These are phyloP conservation scores for Atrichornis clamosus DNA, from an alignment of 2,113 vertebrate genomes.

Conservation along the genomic window DNA sequence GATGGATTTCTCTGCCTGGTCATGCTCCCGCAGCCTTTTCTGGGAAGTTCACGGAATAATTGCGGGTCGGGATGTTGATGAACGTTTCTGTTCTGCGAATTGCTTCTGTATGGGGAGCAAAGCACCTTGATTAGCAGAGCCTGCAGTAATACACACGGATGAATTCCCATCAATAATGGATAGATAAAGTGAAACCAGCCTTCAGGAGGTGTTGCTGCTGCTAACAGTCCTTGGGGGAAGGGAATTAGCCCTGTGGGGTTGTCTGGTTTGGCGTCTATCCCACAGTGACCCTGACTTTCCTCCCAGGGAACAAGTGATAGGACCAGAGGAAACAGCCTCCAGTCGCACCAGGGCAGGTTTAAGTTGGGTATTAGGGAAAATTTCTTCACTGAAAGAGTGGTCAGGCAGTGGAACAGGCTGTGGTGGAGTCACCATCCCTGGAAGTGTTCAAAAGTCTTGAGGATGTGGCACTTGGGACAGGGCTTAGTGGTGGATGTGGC, in stretches of 20 bases:
- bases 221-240: not conserved
- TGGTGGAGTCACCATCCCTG: not conserved
- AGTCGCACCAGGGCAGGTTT: not conserved
- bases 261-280: not conserved
- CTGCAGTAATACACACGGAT: accelerated
- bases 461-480: not conserved
- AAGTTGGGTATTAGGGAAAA: not conserved
- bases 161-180: accelerated
- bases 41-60: not conserved
- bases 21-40: not conserved
- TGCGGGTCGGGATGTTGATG: not conserved
- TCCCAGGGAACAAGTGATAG: not conserved
- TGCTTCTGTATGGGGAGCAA: not conserved
- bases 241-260: accelerated
- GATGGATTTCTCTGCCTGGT: not conserved
- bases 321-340: not conserved
- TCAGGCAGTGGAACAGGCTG: not conserved
- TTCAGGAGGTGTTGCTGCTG: not conserved
- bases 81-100: not conserved
- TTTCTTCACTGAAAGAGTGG: not conserved
- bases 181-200: not conserved
- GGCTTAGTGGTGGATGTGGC: not conserved
- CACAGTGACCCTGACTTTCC: not conserved
- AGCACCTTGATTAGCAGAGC: not conserved
- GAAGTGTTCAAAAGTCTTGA: not conserved